phyloP scores from a whole-genome alignment of 2,888 invertebrate species.

The Nephrotoma appendiculata region DNA sequence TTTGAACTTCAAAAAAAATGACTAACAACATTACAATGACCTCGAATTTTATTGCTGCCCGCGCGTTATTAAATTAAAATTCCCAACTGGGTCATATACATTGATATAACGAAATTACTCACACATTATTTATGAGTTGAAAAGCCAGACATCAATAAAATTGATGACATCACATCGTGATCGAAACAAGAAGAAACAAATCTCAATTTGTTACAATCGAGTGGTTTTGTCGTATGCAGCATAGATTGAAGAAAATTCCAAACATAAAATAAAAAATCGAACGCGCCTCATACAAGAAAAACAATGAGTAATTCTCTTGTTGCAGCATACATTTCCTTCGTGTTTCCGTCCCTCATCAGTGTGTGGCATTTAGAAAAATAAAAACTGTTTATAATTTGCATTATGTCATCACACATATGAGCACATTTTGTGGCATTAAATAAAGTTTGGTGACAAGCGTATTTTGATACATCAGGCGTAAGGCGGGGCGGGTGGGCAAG shows the following conservation, averaged over 20 bases:
- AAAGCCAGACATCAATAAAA: background rate
- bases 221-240: background rate
- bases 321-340: background rate
- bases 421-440: background rate
- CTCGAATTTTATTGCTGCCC: background rate
- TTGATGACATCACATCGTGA: background rate
- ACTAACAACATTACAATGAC: background rate
- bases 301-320: background rate
- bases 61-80: background rate
- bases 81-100: background rate
- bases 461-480: background rate
- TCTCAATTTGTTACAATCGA: background rate
- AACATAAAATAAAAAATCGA: background rate
- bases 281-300: background rate
- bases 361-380: background rate
- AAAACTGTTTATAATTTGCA: background rate
- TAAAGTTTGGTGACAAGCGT: background rate
- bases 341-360: background rate
- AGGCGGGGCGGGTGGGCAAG: background rate
- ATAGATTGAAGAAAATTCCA: background rate
- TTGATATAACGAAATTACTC: background rate
- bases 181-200: background rate
- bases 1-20: background rate
- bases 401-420: background rate
- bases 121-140: background rate